Evolutionary conservation across 2,113 vertebrate genomes (phyloP).

Genomic region (Melanocharis versteri): DNA sequence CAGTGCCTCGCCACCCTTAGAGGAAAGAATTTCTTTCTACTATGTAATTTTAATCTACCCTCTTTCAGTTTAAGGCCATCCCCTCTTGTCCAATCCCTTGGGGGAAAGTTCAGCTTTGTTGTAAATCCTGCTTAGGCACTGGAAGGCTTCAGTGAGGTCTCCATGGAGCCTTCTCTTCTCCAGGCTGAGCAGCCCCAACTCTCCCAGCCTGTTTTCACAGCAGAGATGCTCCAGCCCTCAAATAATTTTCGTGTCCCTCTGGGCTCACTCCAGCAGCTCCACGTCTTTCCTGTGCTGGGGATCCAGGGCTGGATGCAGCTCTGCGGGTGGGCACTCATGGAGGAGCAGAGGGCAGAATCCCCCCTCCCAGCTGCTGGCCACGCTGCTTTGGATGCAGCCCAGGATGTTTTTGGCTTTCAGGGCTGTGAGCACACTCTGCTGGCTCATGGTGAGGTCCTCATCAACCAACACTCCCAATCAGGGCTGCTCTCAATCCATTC

Average conservation of each 20-base stretch:
- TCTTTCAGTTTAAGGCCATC: not conserved
- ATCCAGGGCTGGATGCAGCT: not conserved
- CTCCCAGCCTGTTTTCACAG: not conserved
- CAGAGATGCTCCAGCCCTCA: not conserved
- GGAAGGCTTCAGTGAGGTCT: not conserved
- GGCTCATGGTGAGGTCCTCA: not conserved
- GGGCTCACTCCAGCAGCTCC: not conserved
- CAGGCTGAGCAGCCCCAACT: not conserved
- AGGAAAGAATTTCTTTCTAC: not conserved
- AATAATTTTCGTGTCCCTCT: not conserved
- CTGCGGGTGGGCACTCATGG: too few relatives aligned
- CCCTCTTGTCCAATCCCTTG: not conserved
- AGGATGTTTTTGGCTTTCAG: not conserved
- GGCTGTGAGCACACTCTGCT: not conserved
- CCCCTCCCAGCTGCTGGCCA: not conserved
- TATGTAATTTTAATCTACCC: fast-evolving
- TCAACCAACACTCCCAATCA: not conserved
- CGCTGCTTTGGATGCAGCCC: fast-evolving
- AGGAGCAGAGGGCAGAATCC: not conserved
- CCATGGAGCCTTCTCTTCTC: too few relatives aligned
- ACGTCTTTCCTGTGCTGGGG: fast-evolving
- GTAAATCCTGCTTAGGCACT: not conserved
- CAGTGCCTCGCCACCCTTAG: not conserved
- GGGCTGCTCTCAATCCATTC: not conserved
- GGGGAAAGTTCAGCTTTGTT: not conserved